These are phyloP conservation scores for Phaetusa simplex DNA, from an alignment of 2,113 vertebrate genomes.

Conservation along the genomic window DNA sequence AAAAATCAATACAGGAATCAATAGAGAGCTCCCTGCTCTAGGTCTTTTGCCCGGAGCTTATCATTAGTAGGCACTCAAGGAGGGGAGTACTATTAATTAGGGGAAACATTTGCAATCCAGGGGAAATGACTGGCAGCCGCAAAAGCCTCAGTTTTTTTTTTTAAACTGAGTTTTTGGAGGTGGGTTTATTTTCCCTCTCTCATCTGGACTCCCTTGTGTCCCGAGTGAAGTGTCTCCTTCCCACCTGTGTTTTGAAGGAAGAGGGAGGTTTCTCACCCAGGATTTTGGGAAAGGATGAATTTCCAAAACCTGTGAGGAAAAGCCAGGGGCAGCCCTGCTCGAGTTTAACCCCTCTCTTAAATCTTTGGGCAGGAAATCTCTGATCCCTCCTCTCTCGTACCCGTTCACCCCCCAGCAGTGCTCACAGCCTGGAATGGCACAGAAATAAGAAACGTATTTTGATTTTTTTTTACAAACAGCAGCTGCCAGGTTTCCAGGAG, in stretches of 20 bases:
- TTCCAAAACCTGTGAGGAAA: not conserved
- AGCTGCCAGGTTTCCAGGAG: not conserved
- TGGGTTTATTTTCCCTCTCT: not conserved
- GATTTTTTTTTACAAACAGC: not conserved
- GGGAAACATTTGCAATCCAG: not conserved
- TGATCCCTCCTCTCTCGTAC: not conserved
- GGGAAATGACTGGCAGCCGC: not conserved
- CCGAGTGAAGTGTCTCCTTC: accelerated
- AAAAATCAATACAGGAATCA: conserved; percentile 50
- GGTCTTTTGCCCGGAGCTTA: not conserved
- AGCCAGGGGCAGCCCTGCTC: not conserved
- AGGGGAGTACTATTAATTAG: conserved; percentile 35
- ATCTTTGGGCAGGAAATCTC: not conserved
- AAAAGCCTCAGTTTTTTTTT: not conserved
- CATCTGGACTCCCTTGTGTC: not conserved
- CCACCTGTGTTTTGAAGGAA: not conserved
- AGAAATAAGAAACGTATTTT: not conserved
- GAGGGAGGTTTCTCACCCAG: not conserved
- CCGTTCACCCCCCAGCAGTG: not conserved
- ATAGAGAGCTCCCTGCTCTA: conserved; percentile 39
- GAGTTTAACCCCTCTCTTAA: not conserved
- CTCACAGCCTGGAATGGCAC: not conserved
- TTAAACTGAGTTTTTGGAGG: not conserved
- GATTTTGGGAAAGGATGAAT: not conserved
- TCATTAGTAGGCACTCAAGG: conserved; percentile 17